These are phyloP conservation scores for Catostylus mosaicus DNA, from an alignment of 30 jellyfish, hydroid and myxozoan genomes.

Conservation along the genomic window DNA sequence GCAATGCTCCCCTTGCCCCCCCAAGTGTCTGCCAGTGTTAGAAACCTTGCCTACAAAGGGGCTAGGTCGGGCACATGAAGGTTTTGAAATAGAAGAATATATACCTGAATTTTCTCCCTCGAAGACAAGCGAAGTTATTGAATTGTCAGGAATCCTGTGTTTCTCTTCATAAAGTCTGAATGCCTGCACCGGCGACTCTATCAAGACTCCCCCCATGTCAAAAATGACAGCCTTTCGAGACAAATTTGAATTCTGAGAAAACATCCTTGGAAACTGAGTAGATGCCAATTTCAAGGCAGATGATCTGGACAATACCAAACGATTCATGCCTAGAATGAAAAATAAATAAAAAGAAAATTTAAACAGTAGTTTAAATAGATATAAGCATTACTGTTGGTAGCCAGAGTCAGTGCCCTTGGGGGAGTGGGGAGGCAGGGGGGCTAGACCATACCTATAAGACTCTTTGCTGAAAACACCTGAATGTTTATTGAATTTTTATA, in stretches of 20 bases:
- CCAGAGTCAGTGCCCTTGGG: too few species aligned
- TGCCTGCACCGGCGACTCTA: conserved; percentile 79
- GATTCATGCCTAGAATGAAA: conserved; percentile 25
- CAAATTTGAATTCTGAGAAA: not conserved
- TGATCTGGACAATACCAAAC: conserved; percentile 2
- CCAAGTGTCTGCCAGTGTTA: too few species aligned
- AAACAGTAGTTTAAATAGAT: too few species aligned
- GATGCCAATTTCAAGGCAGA: conserved; percentile 10
- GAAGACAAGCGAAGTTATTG: conserved; percentile 57
- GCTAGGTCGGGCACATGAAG: too few species aligned
- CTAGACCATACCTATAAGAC: too few species aligned
- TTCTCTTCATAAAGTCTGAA: conserved; percentile 65
- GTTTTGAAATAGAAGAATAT: not conserved
- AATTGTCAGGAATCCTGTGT: conserved; percentile 28
- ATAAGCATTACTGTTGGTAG: too few species aligned
- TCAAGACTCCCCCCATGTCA: conserved; percentile 98
- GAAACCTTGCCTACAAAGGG: too few species aligned
- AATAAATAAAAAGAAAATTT: not conserved
- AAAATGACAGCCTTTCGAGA: conserved; percentile 82
- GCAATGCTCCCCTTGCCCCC: too few species aligned
- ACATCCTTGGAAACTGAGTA: conserved; percentile 29
- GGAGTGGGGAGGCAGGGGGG: too few species aligned
- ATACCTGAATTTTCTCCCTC: conserved; percentile 73
- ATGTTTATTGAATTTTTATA: too few species aligned
- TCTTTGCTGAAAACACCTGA: too few species aligned